Base-by-base conservation (phyloP, 2,797 vertebrate genomes). In the Steatocranus sp. region DNA sequence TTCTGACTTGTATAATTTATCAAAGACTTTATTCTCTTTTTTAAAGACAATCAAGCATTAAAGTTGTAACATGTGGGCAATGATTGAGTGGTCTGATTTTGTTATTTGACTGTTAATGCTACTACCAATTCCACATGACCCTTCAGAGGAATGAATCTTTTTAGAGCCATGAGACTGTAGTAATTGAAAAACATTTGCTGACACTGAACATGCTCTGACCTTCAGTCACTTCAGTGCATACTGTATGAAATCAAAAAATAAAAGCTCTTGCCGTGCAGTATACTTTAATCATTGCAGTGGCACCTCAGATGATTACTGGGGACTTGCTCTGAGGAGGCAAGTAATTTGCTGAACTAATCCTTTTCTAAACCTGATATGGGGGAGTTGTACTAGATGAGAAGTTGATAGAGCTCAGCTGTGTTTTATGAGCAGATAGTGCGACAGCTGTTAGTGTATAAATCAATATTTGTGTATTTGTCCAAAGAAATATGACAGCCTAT, bases 261-360 rank as follows among this genome's bases (percentile, higher is more conserved):
- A 84, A 88, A 86, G 61, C 50, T 82, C 41, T 48, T 6, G 20
- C 51, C 11, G 14, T 51, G 82, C 50, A 50, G 49, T 70, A 68
- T 53, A 11, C 54, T 83, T 27, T 54, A 79, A 78, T 81, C 75
- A 79, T 76, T 76, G 36, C 49, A 70, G 36, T 56, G 58, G 56
- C 30, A 68, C 48, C 79, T 77, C 61, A 20, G 20, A 48, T 89
- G 76, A 91, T 87, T 81, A 78, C 46, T 77, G 53, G 36, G 49
- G 58, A 87, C 75, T 74, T 80, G 76, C 74, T 85, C 82, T 53
- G 76, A 85, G 75, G 77, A 88, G 82, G 50, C 27, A 79, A 81
- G 83, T 87, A 83, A 93, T 91, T 76, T 87, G 75, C 77, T 82
- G 76, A 89, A 89, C 77, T 84, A 83, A 93, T 89, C 77, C 11